Base-by-base conservation (phyloP, 2,797 vertebrate genomes). In the Trachurus trachurus region DNA sequence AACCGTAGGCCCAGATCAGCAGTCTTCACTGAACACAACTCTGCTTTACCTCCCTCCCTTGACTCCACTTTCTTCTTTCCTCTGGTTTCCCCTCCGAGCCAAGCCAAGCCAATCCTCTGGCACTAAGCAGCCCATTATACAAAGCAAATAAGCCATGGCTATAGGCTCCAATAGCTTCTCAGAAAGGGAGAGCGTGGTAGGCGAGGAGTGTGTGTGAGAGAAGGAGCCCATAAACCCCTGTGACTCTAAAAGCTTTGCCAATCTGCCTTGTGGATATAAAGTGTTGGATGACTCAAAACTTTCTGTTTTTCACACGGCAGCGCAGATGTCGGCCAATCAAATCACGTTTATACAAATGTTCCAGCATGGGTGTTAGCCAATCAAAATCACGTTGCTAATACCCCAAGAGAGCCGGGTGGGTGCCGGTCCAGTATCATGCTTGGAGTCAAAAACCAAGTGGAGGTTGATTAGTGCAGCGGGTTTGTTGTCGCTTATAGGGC, bases 81-180 rank as follows among this genome's bases (percentile, higher is more conserved):
- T 82, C 80, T 73, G 68, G 78, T 86, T 73, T 85, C 72, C 74
- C 66, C 85, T 90, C 75, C 69, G 74, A 78, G 90, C 89, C 69
- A 74, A 78, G 90, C 89, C 89, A 86, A 89, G 83, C 76, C 89
- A 83, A 83, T 92, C 83, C 89, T 90, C 89, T 93, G 88, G 90
- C 90, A 91, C 75, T 62, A 85, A 88, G 85, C 73, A 84, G 70
- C 74, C 90, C 73, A 93, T 94, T 92, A 94, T 87, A 89, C 85
- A 88, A 82, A 81, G 88, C 85, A 94, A 94, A 94, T 90, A 94
- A 92, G 87, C 89, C 93, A 76, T 68, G 71, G 88, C 81, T 76
- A 85, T 86, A 88, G 88, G 81, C 87, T 90, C 86, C 84, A 87
- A 80, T 56, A 69, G 82, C 87, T 90, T 87, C 80, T 88, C 80